phyloP scores from a whole-genome alignment of 2,113 vertebrate genomes.

The Todiramphus saurophagus region DNA sequence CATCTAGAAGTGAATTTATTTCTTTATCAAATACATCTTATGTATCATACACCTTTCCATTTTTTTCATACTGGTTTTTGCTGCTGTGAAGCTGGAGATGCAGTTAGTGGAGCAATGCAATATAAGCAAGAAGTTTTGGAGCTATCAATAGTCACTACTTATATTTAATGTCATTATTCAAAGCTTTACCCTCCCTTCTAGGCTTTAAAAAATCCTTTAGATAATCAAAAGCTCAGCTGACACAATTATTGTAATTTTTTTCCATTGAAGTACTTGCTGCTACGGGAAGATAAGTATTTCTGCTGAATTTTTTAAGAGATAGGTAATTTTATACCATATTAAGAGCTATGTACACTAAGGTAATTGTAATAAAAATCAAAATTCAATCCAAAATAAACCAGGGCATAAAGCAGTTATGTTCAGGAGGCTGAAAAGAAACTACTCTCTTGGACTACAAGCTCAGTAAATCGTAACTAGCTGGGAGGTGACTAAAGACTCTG shows the following conservation, averaged over 20 bases:
- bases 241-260: neutral
- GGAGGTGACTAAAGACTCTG: neutral
- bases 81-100: neutral
- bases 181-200: neutral
- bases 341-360: neutral
- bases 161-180: neutral
- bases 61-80: neutral
- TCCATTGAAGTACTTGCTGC: neutral
- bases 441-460: neutral
- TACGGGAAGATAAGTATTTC: neutral
- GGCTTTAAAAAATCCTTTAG: neutral
- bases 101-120: neutral
- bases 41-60: accelerated
- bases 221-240: neutral
- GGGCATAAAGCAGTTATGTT: neutral
- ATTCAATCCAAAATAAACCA: neutral
- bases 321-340: neutral
- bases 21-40: neutral
- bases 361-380: neutral
- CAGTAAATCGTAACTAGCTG: neutral
- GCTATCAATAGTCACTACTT: neutral
- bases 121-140: neutral
- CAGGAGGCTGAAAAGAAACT: neutral
- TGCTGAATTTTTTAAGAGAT: neutral
- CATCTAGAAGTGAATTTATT: neutral